A percentile compares a stretch with the other conserved stretches of the same genome.
phyloP scores from a whole-genome alignment of 30 jellyfish, hydroid and myxozoan species.

The Mastigias papua region DNA sequence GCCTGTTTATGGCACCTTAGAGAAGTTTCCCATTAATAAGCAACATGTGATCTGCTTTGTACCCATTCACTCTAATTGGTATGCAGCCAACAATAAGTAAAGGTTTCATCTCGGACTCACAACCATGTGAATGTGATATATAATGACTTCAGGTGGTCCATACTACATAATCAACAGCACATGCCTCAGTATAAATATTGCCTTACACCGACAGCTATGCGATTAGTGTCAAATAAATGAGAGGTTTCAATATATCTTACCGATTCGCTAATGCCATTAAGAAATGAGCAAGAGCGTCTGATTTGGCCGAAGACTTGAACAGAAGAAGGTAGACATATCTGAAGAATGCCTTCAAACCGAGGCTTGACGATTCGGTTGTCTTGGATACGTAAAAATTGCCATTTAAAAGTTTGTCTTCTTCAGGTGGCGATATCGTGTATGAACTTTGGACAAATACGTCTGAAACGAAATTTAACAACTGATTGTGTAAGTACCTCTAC shows the following conservation, averaged over 20 bases:
- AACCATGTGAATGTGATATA: too few species aligned
- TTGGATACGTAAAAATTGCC: conserved; percentile 28
- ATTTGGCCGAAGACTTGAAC: conserved; percentile 66
- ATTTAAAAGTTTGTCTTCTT: background rate
- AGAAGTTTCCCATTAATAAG: too few species aligned
- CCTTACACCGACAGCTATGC: too few species aligned
- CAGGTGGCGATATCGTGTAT: background rate
- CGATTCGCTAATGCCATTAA: conserved; percentile 75
- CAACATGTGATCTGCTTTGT: too few species aligned
- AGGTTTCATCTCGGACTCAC: too few species aligned
- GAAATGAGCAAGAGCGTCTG: conserved; percentile 75
- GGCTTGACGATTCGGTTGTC: conserved; percentile 9
- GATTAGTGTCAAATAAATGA: too few species aligned
- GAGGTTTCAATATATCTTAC: conserved; percentile 15
- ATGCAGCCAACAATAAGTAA: too few species aligned
- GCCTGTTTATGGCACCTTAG: too few species aligned
- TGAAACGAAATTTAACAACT: background rate
- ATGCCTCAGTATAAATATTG: too few species aligned
- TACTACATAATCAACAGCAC: too few species aligned
- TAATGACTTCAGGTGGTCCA: too few species aligned
- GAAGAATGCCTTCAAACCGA: conserved; percentile 57
- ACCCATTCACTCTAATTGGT: too few species aligned
- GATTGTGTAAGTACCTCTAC: background rate
- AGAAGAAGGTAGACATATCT: conserved; percentile 43
- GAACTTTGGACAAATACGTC: conserved; percentile 13